Percentiles rank a stretch among this genome's conserved stretches.
These are phyloP conservation scores for Fregetta grallaria DNA, from an alignment of 2,113 vertebrate species.

Conservation along the genomic window DNA sequence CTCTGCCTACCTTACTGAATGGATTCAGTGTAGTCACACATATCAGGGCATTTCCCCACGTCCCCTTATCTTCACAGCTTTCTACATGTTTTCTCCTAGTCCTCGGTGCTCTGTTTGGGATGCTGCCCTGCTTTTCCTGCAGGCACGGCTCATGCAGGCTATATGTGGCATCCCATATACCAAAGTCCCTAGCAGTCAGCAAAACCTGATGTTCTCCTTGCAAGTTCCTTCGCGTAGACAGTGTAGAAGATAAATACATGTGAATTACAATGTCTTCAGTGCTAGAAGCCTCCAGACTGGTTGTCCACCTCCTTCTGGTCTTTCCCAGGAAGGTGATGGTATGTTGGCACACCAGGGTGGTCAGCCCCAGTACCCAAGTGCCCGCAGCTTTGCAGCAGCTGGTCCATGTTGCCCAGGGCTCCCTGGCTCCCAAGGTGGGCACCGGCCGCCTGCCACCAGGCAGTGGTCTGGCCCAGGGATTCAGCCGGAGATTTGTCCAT, in stretches of 20 bases:
- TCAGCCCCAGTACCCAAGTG: background rate
- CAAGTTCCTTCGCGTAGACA: background rate
- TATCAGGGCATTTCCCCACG: background rate
- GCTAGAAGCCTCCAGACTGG: background rate
- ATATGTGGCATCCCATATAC: background rate
- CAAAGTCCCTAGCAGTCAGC: background rate
- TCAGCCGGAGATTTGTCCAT: background rate
- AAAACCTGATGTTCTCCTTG: background rate
- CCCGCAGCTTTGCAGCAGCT: background rate
- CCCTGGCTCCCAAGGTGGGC: fast-evolving
- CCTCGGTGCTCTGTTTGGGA: background rate
- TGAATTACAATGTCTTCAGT: background rate
- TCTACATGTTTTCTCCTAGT: background rate
- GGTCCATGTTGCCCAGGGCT: background rate
- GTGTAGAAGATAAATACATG: background rate
- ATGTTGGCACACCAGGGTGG: background rate
- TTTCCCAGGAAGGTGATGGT: background rate
- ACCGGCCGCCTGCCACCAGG: fast-evolving
- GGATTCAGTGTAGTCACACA: too few species aligned
- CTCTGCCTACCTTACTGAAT: background rate
- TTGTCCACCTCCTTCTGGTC: background rate
- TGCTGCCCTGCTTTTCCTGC: background rate
- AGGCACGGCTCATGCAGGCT: too few species aligned
- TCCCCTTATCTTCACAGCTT: background rate
- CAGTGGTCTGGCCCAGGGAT: background rate